phyloP scores from a whole-genome alignment of 2,113 vertebrate genomes.

The Chionodraco myersi region DNA sequence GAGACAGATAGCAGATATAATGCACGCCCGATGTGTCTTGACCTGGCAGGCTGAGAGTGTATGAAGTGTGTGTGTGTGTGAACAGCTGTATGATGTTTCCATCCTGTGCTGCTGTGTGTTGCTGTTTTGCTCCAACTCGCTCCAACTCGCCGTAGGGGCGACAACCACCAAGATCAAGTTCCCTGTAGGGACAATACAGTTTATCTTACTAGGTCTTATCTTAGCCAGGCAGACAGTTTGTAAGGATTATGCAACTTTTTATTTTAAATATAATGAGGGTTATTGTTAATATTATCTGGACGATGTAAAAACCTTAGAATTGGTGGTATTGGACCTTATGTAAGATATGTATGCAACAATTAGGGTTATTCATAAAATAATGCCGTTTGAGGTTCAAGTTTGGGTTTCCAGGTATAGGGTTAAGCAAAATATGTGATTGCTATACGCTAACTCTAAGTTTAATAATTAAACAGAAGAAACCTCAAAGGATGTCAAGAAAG shows the following conservation, averaged over 20 bases:
- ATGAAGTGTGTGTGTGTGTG: neutral
- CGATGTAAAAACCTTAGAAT: neutral
- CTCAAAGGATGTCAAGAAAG: no score
- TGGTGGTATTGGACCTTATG: neutral
- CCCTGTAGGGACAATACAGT: slow-evolving; percentile 35
- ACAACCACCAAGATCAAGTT: slow-evolving; percentile 36
- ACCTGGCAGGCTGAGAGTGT: neutral
- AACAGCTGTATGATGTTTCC: slow-evolving; percentile 25
- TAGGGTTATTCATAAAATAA: no score
- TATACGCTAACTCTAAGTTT: no score
- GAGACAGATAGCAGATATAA: slow-evolving; percentile 16
- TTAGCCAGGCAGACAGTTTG: slow-evolving; percentile 34
- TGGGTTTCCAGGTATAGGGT: neutral
- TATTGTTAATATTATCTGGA: slow-evolving; percentile 2
- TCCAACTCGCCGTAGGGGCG: neutral
- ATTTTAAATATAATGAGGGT: neutral
- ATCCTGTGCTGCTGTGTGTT: slow-evolving; percentile 1
- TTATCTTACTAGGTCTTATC: slow-evolving; percentile 38
- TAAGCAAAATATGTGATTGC: no score
- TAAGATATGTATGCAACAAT: neutral
- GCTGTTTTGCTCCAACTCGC: slow-evolving; percentile 27
- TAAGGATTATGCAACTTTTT: slow-evolving; percentile 25
- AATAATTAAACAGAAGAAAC: no score
- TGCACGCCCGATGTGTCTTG: neutral
- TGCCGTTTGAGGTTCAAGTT: neutral